Base-by-base conservation (phyloP, 2,888 invertebrate species). In the Lochmaea capreae region DNA sequence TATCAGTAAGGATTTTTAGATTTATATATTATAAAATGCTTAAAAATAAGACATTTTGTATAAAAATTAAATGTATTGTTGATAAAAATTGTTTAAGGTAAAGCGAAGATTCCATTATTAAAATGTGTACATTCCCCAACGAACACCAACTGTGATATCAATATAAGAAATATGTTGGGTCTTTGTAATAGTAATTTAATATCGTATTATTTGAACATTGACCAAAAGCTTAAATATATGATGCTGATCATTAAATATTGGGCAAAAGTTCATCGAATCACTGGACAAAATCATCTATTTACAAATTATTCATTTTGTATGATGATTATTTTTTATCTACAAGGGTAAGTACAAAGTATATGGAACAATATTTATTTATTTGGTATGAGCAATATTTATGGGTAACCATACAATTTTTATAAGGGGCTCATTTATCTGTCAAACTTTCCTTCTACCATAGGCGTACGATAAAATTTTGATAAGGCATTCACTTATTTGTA, bases 51-150 rank as follows among this genome's bases (percentile, higher is more conserved):
- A 33, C 33, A 33, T 33, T 33, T 33, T 39, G 46, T 46, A 12
- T 46, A 12, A 4, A 6, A 11, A 11, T 43, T 3, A 5, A 43
- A 43, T 11, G 11, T 43, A 11, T 9, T 43, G 3, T 46, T 46
- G 11, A 12, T 46, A 5, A 46, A 1, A 12, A 12, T 14, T 46
- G 86, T 91, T 63, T 93, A 94, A 80, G 91, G 92, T 0, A 88
- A 89, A 65, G 94, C 95, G 14, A 92, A 93, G 84, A 93, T 93
- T 5, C 95, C 95, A 39, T 93, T 95, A 76, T 91, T 95, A 12
- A 94, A 94, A 83, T 93, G 93, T 84, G 87, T 89, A 75, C 93
- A 94, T 83, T 79, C 87, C 2, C 87, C 88, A 12, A 92, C 93
- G 0, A 87, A 88, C 0, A 89, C 92, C 26, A 90, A 90, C 81